These are phyloP conservation scores for Sesamia nonagrioides DNA, from an alignment of 1,140 invertebrate species.

Conservation along the genomic window DNA sequence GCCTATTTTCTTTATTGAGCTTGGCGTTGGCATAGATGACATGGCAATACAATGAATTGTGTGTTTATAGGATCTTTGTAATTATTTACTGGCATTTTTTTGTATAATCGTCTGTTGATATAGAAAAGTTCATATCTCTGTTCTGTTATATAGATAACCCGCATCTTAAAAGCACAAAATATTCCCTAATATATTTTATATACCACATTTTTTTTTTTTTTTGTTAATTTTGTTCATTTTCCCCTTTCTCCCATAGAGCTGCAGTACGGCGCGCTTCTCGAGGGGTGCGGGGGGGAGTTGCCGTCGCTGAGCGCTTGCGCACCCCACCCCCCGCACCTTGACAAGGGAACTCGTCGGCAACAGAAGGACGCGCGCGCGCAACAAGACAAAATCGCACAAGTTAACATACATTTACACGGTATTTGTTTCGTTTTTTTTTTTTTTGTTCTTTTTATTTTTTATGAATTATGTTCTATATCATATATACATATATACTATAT, in stretches of 20 bases:
- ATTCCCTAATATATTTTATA: constrained; percentile 43
- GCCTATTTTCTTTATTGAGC: no score
- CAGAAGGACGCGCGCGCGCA: constrained; percentile 90
- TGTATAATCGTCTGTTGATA: not conserved
- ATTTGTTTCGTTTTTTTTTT: constrained; percentile 80
- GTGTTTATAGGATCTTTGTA: no score
- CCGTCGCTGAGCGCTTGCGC: constrained; percentile 82
- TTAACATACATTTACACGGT: constrained; percentile 97
- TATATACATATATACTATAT: constrained; percentile 66
- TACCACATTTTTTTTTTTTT: constrained; percentile 58
- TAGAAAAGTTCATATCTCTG: not conserved
- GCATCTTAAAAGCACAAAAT: constrained; percentile 9
- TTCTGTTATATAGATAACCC: not conserved
- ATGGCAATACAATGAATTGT: no score
- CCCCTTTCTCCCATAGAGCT: constrained; percentile 69
- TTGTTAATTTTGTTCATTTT: constrained; percentile 74
- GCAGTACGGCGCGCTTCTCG: constrained; percentile 81
- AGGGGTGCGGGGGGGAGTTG: constrained; percentile 84
- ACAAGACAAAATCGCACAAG: constrained; percentile 92
- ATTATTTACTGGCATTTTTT: no score
- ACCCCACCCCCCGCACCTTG: constrained; percentile 84
- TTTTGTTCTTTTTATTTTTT: not conserved
- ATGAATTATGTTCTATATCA: not conserved
- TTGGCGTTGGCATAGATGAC: no score
- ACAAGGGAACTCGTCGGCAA: constrained; percentile 83